Base-by-base conservation (phyloP, 2,888 invertebrate genomes). In the Plutella xylostella region DNA sequence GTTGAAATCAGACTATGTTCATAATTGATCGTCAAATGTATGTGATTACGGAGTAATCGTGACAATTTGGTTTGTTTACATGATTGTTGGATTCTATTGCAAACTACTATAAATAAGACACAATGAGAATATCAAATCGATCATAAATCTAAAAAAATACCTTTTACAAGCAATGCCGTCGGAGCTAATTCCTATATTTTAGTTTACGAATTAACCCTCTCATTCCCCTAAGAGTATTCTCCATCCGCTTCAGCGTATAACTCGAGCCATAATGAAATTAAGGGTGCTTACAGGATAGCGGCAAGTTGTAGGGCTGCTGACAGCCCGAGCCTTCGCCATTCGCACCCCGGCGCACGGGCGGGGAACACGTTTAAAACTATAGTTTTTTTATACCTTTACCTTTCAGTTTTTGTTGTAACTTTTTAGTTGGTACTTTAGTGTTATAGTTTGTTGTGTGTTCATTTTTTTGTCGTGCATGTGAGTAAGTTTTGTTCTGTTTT, bases 261-360 rank as follows among this genome's bases (percentile, higher is more conserved):
- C 58, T 66, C 63, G 57, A 48, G 53, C 61, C 64, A 52, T 52
- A 56, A 30, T 49, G 54, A 52, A 57, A 61, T 61, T 68, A 63
- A 63, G 68, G 68, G 64, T 68, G 63, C 55, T 52, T 50, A 54
- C 60, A 57, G 55, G 50, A 61, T 59, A 59, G 51, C 59, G 50
- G 53, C 55, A 55, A 58, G 58, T 58, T 57, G 57, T 57, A 63
- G 56, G 61, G 60, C 58, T 66, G 65, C 61, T 61, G 48, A 52
- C 51, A 51, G 49, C 48, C 44, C 43, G 48, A 46, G 48, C 51
- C 60, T 53, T 56, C 47, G 48, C 50, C 79, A 79, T 60, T 82
- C 68, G 61, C 64, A 67, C 64, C 66, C 68, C 57, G 55, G 56
- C 57, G 52, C 54, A 61, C 57, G 61, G 40, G 54, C 70, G 48